A percentile compares a stretch with the other conserved stretches of the same genome.
Evolutionary conservation across 1,140 invertebrate species (phyloP).

Genomic region (Vanessa atalanta): DNA sequence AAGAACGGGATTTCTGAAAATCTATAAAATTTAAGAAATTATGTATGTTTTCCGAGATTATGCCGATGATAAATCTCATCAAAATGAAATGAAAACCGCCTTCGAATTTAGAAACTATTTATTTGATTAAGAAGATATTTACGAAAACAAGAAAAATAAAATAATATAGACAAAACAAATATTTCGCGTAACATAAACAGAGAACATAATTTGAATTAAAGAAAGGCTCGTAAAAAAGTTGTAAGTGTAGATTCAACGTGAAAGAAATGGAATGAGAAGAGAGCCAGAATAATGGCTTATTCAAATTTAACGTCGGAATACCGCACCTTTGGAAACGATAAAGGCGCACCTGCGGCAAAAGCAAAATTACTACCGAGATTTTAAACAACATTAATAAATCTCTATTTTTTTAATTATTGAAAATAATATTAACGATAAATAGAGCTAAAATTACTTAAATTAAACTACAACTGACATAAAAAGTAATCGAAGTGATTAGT

Average conservation of each 20-base stretch:
- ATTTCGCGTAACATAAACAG: slow-evolving; percentile 15
- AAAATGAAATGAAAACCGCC: too few relatives aligned
- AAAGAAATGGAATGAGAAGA: slow-evolving; percentile 36
- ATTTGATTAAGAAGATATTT: not conserved
- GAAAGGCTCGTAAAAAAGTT: slow-evolving; percentile 20
- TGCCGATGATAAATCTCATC: too few relatives aligned
- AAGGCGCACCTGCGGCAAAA: slow-evolving; percentile 59
- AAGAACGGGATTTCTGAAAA: too few relatives aligned
- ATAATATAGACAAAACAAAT: slow-evolving; percentile 12
- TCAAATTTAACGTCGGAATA: slow-evolving; percentile 69
- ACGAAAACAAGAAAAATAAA: not conserved
- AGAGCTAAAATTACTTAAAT: too few relatives aligned
- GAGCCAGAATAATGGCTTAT: slow-evolving; percentile 64
- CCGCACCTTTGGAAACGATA: slow-evolving; percentile 59
- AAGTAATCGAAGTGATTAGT: too few relatives aligned
- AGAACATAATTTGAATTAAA: slow-evolving; percentile 26
- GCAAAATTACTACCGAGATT: slow-evolving; percentile 36
- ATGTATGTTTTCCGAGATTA: too few relatives aligned
- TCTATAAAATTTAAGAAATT: too few relatives aligned
- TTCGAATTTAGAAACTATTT: not conserved
- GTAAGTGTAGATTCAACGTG: slow-evolving; percentile 26
- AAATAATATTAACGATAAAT: too few relatives aligned
- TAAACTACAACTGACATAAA: too few relatives aligned
- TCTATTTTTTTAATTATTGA: too few relatives aligned
- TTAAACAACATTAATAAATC: not conserved